Conservation (phyloP, 1,140 invertebrate genomes). For the Drosophila obscura region DNA sequence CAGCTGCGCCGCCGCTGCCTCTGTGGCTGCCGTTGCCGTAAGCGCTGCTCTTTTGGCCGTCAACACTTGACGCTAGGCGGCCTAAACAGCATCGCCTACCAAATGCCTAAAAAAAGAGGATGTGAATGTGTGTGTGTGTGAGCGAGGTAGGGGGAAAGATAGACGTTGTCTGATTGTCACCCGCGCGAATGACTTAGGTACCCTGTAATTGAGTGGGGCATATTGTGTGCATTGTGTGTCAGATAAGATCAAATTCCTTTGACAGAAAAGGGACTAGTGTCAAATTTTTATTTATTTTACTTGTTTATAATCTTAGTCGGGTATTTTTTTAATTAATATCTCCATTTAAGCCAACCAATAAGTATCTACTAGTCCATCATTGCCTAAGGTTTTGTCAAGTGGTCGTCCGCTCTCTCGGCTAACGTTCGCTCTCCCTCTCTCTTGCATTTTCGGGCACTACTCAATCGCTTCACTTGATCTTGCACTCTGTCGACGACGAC, state of each 20-base stretch:
- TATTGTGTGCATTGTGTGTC: neutral
- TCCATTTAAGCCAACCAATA: neutral
- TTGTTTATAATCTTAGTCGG: too few species aligned
- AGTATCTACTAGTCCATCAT: conserved; percentile 4
- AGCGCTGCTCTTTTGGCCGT: conserved; percentile 12
- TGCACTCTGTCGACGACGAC: conserved; percentile 55
- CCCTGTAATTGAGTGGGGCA: conserved; percentile 1
- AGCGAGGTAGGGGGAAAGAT: conserved; percentile 5
- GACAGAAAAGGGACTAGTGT: neutral
- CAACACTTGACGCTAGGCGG: conserved; percentile 37
- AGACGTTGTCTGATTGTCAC: conserved; percentile 54
- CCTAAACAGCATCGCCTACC: conserved; percentile 52
- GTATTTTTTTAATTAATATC: too few species aligned
- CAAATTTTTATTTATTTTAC: too few species aligned
- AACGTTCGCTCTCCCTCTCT: conserved; percentile 18
- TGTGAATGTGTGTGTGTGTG: conserved; percentile 12
- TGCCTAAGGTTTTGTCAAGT: neutral
- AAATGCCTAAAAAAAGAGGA: conserved; percentile 21
- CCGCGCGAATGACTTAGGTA: conserved; percentile 37
- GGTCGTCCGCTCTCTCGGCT: conserved; percentile 16
- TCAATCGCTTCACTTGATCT: conserved; percentile 71
- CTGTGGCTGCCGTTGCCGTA: conserved; percentile 7
- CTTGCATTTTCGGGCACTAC: conserved; percentile 43
- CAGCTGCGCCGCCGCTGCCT: conserved; percentile 19
- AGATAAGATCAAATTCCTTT: neutral